A percentile compares a stretch with the other conserved stretches of the same genome.
Evolutionary conservation across 2,888 invertebrate species (phyloP).

Genomic region (Orthosia cruda): DNA sequence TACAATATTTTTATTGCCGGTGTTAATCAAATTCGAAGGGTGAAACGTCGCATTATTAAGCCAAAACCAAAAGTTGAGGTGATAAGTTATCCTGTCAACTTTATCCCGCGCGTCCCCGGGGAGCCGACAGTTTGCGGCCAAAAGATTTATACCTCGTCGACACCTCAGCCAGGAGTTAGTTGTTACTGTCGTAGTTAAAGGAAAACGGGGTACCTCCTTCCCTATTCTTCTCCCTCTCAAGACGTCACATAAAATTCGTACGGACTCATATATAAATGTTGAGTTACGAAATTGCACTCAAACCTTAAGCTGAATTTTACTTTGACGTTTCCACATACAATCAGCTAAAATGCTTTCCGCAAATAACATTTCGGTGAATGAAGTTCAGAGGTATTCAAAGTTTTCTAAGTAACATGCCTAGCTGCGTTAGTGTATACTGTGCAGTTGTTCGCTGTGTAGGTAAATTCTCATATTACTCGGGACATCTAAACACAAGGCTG

Average conservation of each 20-base stretch:
- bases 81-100: slow-evolving; percentile 38
- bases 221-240: background rate
- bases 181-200: slow-evolving; percentile 27
- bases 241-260: slow-evolving; percentile 47
- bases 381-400: slow-evolving; percentile 32
- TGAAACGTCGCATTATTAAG: slow-evolving; percentile 43
- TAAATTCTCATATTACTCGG: slow-evolving; percentile 14
- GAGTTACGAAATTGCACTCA: slow-evolving; percentile 52
- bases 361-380: slow-evolving; percentile 35
- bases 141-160: slow-evolving; percentile 50
- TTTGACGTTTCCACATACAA: slow-evolving; percentile 41
- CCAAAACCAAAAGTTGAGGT: slow-evolving; percentile 40
- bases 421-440: slow-evolving; percentile 9
- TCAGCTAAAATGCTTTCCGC: slow-evolving; percentile 45
- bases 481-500: background rate
- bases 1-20: slow-evolving; percentile 32
- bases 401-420: slow-evolving; percentile 22
- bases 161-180: slow-evolving; percentile 26
- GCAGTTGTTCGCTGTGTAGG: slow-evolving; percentile 2
- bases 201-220: slow-evolving; percentile 11
- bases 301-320: slow-evolving; percentile 38
- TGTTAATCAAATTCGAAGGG: slow-evolving; percentile 39
- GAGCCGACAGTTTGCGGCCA: slow-evolving; percentile 27
- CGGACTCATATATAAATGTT: slow-evolving; percentile 27
- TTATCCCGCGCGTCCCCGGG: slow-evolving; percentile 19